Conservation (phyloP, 2,888 invertebrate genomes). For the Petrophora chlorosata region DNA sequence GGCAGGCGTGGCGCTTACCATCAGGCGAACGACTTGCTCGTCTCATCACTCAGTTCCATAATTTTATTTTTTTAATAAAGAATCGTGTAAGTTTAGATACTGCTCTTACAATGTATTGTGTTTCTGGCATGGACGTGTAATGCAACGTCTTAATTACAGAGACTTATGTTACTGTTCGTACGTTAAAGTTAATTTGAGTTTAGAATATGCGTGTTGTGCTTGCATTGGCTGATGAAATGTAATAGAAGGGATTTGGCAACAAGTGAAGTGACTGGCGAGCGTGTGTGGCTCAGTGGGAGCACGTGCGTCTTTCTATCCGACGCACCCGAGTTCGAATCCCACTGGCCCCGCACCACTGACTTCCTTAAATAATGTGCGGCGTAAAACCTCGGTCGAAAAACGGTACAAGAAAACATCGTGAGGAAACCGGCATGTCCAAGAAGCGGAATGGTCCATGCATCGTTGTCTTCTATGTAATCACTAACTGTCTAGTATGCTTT, state of each 20-base stretch:
- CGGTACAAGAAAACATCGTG: too few species aligned
- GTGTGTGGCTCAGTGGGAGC: neutral
- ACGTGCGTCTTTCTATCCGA: neutral
- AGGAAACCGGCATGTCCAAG: too few species aligned
- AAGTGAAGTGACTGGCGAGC: neutral
- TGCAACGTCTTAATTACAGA: conserved; percentile 14
- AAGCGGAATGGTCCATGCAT: too few species aligned
- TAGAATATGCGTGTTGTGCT: neutral
- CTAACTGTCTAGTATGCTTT: too few species aligned
- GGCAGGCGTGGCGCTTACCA: too few species aligned
- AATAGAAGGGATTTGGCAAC: neutral
- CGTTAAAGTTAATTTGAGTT: conserved; percentile 9
- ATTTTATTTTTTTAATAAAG: neutral
- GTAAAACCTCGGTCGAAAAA: too few species aligned
- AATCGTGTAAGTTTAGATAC: neutral
- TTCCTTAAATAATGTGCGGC: too few species aligned
- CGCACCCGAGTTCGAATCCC: too few species aligned
- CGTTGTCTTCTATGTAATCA: too few species aligned
- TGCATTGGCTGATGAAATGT: conserved; percentile 1
- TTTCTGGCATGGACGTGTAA: conserved; percentile 1
- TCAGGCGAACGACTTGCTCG: too few species aligned
- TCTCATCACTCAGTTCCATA: too few species aligned
- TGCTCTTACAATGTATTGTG: neutral
- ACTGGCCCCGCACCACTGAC: too few species aligned
- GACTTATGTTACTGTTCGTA: conserved; percentile 6